Evolutionary conservation across 2,113 vertebrate genomes (phyloP).

Genomic region (Macroglossus sobrinus): DNA sequence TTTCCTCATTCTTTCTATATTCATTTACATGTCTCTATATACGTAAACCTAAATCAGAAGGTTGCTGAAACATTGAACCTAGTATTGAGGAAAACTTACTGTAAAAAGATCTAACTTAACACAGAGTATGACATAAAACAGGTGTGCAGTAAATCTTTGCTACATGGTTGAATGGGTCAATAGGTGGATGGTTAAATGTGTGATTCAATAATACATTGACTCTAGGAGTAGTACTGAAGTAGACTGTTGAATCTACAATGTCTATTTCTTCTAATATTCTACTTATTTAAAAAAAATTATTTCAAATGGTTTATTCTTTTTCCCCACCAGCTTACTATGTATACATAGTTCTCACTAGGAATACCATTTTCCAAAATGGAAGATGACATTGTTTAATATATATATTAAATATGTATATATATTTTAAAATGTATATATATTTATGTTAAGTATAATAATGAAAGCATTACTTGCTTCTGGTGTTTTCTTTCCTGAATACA

Average conservation of each 20-base stretch:
- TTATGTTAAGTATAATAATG: not conserved
- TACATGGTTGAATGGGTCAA: not conserved
- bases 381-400: not conserved
- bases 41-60: not conserved
- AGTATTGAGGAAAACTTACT: not conserved
- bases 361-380: not conserved
- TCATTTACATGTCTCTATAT: not conserved
- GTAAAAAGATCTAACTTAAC: not conserved
- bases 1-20: not conserved
- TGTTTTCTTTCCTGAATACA: slow-evolving; percentile 3
- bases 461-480: slow-evolving; percentile 11
- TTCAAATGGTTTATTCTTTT: not conserved
- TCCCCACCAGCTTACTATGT: not conserved
- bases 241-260: not conserved
- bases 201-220: not conserved
- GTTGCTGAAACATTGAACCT: not conserved
- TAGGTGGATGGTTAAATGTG: not conserved
- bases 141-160: not conserved
- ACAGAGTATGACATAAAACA: not conserved
- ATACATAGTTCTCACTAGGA: not conserved
- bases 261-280: not conserved
- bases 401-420: not conserved
- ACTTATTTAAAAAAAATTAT: not conserved
- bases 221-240: not conserved
- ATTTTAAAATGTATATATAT: not conserved